Base-by-base conservation (phyloP, 2,888 invertebrate species). In the Eretmocerus hayati region DNA sequence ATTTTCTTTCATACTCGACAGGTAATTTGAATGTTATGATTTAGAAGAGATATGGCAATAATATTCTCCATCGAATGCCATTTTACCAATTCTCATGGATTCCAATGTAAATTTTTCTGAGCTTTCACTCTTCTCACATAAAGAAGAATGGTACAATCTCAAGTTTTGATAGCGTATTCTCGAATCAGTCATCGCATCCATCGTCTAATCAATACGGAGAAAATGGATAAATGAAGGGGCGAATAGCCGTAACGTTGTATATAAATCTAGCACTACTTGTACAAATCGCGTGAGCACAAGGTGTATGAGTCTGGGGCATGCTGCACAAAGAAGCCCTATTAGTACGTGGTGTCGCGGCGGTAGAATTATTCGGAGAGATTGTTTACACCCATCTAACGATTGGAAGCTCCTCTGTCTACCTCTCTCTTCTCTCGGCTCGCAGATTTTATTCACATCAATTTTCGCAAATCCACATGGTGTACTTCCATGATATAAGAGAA, bases 211-310 rank as follows among this genome's bases (percentile, higher is more conserved):
- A 23, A 36, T 13, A 23, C 2, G 6, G 9, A 26, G 36, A 26
- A 30, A 36, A 45, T 4, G 21, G 16, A 15, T 21, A 42, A 18
- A 19, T 23, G 23, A 23, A 42, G 11, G 19, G 18, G 9, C 4
- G 16, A 40, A 26, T 18, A 15, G 30, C 13, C 8, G 30, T 13
- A 30, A 13, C 8, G 30, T 8, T 9, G 33, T 16, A 33, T 16
- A 36, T 46, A 35, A 41, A 41, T 35, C 46, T 26, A 13, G 30
- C 31, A 31, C 8, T 19, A 22, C 22, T 9, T 33, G 21, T 2
- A 15, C 18, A 32, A 42, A 48, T 48, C 48, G 42, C 48, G 48
- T 48, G 40, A 49, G 38, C 38, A 22, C 40, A 44, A 49, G 43
- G 44, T 44, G 20, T 40, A 44, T 16, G 9, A 44, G 45, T 40